Percentiles rank a stretch among this genome's conserved stretches.
Evolutionary conservation across 2,888 invertebrate genomes (phyloP).

Genomic region (Megamerina dolium): DNA sequence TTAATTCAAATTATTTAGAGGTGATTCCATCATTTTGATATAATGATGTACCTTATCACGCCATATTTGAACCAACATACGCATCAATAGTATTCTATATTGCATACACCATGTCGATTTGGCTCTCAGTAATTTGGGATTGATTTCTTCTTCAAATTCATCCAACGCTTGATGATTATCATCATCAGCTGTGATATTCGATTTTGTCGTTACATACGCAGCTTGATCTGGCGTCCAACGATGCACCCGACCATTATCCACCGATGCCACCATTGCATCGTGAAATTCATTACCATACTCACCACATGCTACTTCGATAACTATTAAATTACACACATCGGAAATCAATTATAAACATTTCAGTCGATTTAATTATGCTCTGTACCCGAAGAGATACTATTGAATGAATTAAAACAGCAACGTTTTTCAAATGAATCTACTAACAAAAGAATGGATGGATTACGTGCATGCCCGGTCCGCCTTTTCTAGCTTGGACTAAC

Average conservation of each 20-base stretch:
- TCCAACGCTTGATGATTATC: constrained; percentile 35
- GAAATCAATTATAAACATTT: too few species aligned
- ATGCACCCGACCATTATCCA: constrained; percentile 60
- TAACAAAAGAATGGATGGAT: too few species aligned
- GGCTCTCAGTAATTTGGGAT: constrained; percentile 53
- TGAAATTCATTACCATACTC: constrained; percentile 67
- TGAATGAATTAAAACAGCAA: too few species aligned
- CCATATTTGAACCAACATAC: constrained; percentile 70
- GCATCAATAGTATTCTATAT: constrained; percentile 59
- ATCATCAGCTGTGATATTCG: constrained; percentile 40
- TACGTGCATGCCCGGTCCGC: too few species aligned
- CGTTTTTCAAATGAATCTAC: too few species aligned
- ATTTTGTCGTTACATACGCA: constrained; percentile 31
- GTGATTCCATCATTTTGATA: too few species aligned
- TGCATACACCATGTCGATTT: constrained; percentile 61
- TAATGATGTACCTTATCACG: constrained; percentile 74
- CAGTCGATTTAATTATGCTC: too few species aligned
- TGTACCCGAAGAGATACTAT: too few species aligned
- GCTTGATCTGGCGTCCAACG: constrained; percentile 49
- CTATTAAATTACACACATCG: constrained; percentile 53
- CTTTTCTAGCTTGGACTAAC: too few species aligned
- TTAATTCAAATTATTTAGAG: constrained; percentile 23
- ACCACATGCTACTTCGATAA: constrained; percentile 73
- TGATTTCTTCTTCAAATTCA: constrained; percentile 45
- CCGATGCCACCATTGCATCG: constrained; percentile 62